Evolutionary conservation across 2,888 invertebrate species (phyloP).

Genomic region (Caenorhabditis sp.): DNA sequence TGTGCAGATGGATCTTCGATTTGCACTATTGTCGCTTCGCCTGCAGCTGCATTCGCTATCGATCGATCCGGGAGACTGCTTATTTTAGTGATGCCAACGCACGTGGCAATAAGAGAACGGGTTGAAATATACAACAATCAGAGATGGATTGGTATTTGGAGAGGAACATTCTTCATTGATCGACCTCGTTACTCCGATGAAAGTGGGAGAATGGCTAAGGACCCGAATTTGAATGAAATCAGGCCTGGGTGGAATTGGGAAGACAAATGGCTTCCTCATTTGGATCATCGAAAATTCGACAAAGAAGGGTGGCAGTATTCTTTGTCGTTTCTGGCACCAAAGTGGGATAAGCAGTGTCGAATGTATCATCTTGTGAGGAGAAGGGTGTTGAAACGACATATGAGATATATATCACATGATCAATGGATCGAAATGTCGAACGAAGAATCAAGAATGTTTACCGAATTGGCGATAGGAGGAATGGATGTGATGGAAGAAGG

Average conservation of each 20-base stretch:
- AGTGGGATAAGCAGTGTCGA: constrained; percentile 57
- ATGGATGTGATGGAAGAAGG: constrained; percentile 47
- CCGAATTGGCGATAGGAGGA: constrained; percentile 61
- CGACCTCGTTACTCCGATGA: constrained; percentile 64
- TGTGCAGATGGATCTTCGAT: constrained; percentile 37
- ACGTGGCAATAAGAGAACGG: constrained; percentile 56
- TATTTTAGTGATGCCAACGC: constrained; percentile 62
- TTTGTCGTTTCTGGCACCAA: constrained; percentile 39
- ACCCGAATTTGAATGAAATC: constrained; percentile 32
- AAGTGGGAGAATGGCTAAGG: constrained; percentile 18
- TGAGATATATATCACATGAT: constrained; percentile 67
- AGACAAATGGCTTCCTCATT: constrained; percentile 65
- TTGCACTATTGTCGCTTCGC: constrained; percentile 44
- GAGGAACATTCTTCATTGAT: constrained; percentile 62
- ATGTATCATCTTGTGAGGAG: constrained; percentile 60
- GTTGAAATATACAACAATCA: constrained; percentile 68
- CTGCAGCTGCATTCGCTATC: constrained; percentile 59
- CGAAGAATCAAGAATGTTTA: constrained; percentile 50
- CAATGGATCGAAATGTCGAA: constrained; percentile 64
- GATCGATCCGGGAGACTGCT: constrained; percentile 62
- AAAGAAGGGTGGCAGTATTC: constrained; percentile 72
- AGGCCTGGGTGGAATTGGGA: constrained; percentile 70
- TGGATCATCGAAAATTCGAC: constrained; percentile 57
- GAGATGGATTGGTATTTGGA: constrained; percentile 71
- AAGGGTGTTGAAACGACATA: constrained; percentile 62